phyloP scores from a whole-genome alignment of 2,797 vertebrate genomes.

The Lophius americanus region DNA sequence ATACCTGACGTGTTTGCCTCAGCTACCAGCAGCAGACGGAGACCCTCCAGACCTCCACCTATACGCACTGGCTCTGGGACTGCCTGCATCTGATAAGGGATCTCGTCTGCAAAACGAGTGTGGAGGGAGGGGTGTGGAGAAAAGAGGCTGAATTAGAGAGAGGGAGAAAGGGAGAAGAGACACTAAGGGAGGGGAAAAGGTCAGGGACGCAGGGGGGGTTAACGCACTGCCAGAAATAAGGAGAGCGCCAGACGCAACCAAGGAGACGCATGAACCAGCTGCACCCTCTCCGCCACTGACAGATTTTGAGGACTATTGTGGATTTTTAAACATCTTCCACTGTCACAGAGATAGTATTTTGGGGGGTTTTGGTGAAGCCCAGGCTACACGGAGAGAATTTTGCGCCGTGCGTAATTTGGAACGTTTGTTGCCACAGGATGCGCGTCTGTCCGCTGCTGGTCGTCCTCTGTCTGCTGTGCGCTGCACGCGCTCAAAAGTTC shows the following conservation, averaged over 20 bases:
- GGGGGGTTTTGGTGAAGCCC: slow-evolving; percentile 21
- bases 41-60: slow-evolving; percentile 64
- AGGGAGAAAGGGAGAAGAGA: slow-evolving; percentile 61
- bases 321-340: slow-evolving; percentile 37
- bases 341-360: slow-evolving; percentile 3
- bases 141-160: slow-evolving; percentile 58
- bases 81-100: slow-evolving; percentile 82
- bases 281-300: slow-evolving; percentile 12
- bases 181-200: slow-evolving; percentile 74
- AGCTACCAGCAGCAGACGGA: slow-evolving; percentile 77
- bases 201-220: slow-evolving; percentile 71
- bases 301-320: slow-evolving; percentile 33
- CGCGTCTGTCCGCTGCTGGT: slow-evolving; percentile 76
- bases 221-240: slow-evolving; percentile 73
- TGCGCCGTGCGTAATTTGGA: slow-evolving; percentile 75
- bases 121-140: slow-evolving; percentile 73
- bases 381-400: slow-evolving; percentile 33
- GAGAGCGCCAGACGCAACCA: slow-evolving; percentile 68
- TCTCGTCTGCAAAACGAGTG: slow-evolving; percentile 69
- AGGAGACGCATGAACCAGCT: slow-evolving; percentile 59
- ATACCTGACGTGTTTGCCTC: slow-evolving; percentile 64
- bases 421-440: slow-evolving; percentile 78
- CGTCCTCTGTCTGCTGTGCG: slow-evolving; percentile 79
- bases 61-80: slow-evolving; percentile 61
- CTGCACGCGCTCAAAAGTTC: slow-evolving; percentile 83